Percentiles rank a stretch among this genome's conserved stretches.
These are phyloP conservation scores for Dolomedes plantarius DNA, from an alignment of 2,888 invertebrate genomes.

Conservation along the genomic window DNA sequence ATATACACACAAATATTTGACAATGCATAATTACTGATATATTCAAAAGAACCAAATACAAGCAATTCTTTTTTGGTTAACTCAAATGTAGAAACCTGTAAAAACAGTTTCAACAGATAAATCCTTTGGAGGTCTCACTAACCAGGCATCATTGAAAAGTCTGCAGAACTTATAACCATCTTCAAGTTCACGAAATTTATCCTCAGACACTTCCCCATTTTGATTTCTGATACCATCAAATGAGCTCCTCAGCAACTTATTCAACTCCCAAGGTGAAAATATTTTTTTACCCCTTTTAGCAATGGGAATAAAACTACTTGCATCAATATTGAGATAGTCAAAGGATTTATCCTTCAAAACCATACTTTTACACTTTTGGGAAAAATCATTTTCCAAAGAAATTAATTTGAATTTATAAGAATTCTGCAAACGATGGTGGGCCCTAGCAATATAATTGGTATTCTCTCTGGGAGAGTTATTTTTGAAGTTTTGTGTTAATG, in stretches of 20 bases:
- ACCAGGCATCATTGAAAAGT: slow-evolving; percentile 32
- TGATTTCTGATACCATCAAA: not conserved
- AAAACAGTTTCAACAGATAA: slow-evolving; percentile 32
- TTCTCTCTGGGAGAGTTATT: not conserved
- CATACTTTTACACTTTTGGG: not conserved
- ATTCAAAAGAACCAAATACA: no score
- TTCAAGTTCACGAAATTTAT: slow-evolving; percentile 23
- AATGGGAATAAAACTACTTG: slow-evolving; percentile 37
- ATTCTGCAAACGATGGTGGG: not conserved
- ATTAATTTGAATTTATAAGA: not conserved
- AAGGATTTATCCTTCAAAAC: not conserved
- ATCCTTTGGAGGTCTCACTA: slow-evolving; percentile 17
- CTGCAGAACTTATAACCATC: slow-evolving; percentile 7
- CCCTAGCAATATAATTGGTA: not conserved
- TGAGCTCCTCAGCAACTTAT: not conserved
- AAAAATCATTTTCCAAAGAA: not conserved
- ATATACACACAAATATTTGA: no score
- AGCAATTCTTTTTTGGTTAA: no score
- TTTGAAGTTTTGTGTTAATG: not conserved
- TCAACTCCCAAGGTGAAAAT: not conserved
- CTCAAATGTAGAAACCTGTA: slow-evolving; percentile 50
- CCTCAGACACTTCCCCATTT: slow-evolving; percentile 9
- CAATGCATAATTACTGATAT: no score
- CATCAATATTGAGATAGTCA: slow-evolving; percentile 13
- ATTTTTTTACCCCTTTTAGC: slow-evolving; percentile 3